These are phyloP conservation scores for Adrianichthys oophorus DNA, from an alignment of 2,797 vertebrate species.

Conservation along the genomic window DNA sequence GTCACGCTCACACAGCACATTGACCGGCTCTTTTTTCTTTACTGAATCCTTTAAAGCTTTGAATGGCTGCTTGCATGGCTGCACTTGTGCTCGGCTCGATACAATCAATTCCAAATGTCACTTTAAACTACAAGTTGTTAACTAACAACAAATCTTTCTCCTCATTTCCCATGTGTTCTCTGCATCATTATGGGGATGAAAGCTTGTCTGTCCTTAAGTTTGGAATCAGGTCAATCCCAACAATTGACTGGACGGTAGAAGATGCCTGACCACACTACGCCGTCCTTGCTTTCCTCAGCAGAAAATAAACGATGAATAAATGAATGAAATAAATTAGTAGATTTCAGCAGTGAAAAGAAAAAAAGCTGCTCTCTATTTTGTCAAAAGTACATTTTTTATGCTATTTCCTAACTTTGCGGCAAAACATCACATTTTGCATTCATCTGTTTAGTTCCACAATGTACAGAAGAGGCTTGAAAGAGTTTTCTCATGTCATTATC, in stretches of 20 bases:
- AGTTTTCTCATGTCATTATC: too few relatives aligned
- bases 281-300: not conserved
- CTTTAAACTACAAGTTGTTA: slow-evolving; percentile 37
- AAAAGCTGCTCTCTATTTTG: too few relatives aligned
- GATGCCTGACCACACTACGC: slow-evolving; percentile 30
- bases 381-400: too few relatives aligned
- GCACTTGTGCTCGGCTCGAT: slow-evolving; percentile 8
- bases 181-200: slow-evolving; percentile 19
- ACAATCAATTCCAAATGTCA: slow-evolving; percentile 48
- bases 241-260: slow-evolving; percentile 17
- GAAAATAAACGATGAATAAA: too few relatives aligned
- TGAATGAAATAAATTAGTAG: too few relatives aligned
- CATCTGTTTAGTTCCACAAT: too few relatives aligned
- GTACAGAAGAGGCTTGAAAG: too few relatives aligned
- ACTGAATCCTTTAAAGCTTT: slow-evolving; percentile 8
- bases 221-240: slow-evolving; percentile 26
- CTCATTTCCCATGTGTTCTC: slow-evolving; percentile 35
- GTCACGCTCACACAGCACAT: slow-evolving; percentile 2
- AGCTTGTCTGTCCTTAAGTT: slow-evolving; percentile 15
- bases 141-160: slow-evolving; percentile 27
- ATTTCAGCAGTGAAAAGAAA: too few relatives aligned
- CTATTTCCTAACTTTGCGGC: too few relatives aligned
- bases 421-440: too few relatives aligned
- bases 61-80: not conserved
- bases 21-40: not conserved